Evolutionary conservation across 53 echinoderm and acorn worm species (phyloP).

Genomic region (Crossaster papposus): DNA sequence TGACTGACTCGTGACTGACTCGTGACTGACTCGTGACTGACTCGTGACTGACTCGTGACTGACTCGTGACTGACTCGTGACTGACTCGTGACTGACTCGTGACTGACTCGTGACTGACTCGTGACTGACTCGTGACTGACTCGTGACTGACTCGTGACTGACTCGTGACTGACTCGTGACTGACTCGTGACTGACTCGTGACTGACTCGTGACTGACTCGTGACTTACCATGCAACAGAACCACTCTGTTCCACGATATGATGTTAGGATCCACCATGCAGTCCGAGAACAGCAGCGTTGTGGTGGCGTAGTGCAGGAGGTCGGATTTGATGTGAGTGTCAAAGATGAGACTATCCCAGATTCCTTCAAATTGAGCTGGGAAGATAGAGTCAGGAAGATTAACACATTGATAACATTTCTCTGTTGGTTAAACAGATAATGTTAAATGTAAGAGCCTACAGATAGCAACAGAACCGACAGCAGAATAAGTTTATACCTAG

Average conservation of each 20-base stretch:
- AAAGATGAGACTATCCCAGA: conserved; percentile 96
- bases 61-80: neutral
- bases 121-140: too few relatives aligned
- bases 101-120: too few relatives aligned
- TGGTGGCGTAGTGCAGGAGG: conserved; percentile 91
- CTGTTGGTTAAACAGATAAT: too few relatives aligned
- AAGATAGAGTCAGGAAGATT: neutral
- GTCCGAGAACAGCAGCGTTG: conserved; percentile 95
- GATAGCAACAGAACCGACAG: too few relatives aligned
- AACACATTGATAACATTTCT: neutral
- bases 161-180: neutral
- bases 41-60: too few relatives aligned
- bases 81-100: too few relatives aligned
- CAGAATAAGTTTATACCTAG: too few relatives aligned
- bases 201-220: too few relatives aligned
- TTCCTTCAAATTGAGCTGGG: conserved; percentile 93
- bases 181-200: too few relatives aligned
- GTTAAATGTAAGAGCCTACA: too few relatives aligned
- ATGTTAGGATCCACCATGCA: conserved; percentile 82
- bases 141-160: too few relatives aligned
- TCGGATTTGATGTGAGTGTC: conserved; percentile 79
- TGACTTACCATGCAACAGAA: conserved; percentile 88
- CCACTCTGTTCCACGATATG: conserved; percentile 96
- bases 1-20: neutral
- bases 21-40: neutral